Evolutionary conservation across 2,888 invertebrate species (phyloP).

Genomic region (Gnatocerus cornutus): DNA sequence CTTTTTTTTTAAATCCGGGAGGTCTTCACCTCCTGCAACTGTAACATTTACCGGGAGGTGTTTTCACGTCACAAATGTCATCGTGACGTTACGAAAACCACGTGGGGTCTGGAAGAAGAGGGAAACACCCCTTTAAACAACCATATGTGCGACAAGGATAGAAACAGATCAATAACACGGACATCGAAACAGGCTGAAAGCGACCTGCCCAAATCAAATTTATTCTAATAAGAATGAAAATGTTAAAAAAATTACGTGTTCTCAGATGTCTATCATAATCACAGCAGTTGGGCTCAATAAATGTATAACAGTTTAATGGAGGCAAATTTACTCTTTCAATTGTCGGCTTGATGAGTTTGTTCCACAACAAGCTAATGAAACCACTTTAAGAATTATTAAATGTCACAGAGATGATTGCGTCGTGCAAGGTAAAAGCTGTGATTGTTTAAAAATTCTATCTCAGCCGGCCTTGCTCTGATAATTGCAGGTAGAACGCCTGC

Average conservation of each 20-base stretch:
- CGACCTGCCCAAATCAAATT: slow-evolving; percentile 53
- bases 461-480: slow-evolving; percentile 30
- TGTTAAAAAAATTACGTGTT: slow-evolving; percentile 19
- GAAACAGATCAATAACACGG: slow-evolving; percentile 63
- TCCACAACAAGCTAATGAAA: slow-evolving; percentile 39
- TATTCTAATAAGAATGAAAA: slow-evolving; percentile 46
- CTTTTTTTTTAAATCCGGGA: background rate
- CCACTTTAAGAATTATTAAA: slow-evolving; percentile 42
- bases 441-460: slow-evolving; percentile 31
- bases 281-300: slow-evolving; percentile 29
- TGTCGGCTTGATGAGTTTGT: slow-evolving; percentile 44
- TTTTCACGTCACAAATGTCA: slow-evolving; percentile 41
- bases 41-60: background rate
- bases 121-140: slow-evolving; percentile 43
- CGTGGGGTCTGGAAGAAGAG: slow-evolving; percentile 56
- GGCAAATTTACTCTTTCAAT: slow-evolving; percentile 41
- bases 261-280: slow-evolving; percentile 17
- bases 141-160: slow-evolving; percentile 56
- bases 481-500: slow-evolving; percentile 15
- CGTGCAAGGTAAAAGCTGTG: slow-evolving; percentile 35
- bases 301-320: slow-evolving; percentile 35
- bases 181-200: slow-evolving; percentile 46
- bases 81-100: slow-evolving; percentile 55
- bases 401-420: slow-evolving; percentile 23
- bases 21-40: background rate